Percentiles rank a stretch among this genome's conserved stretches.
phyloP scores from a whole-genome alignment of 2,113 vertebrate species.

The Clarias macrocephalus region DNA sequence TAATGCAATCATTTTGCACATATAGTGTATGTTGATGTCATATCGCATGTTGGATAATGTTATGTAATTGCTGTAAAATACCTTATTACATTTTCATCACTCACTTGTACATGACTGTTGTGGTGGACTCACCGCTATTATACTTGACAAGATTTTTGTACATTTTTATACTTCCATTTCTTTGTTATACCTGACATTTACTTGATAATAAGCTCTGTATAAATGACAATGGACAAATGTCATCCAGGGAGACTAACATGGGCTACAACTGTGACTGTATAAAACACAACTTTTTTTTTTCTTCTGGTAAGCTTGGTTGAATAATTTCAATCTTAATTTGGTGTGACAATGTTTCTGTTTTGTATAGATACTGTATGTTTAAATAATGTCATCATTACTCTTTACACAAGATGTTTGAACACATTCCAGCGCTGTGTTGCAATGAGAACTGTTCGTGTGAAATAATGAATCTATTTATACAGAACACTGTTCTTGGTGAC shows the following conservation, averaged over 20 bases:
- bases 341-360: not conserved
- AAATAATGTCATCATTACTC: not conserved
- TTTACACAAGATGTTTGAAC: not conserved
- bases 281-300: not conserved
- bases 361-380: not conserved
- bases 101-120: not conserved
- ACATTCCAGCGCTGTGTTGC: not conserved
- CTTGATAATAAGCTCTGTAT: constrained; percentile 47
- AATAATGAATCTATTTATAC: not conserved
- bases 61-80: not conserved
- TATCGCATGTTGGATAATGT: not conserved
- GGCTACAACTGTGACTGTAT: constrained; percentile 10
- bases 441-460: not conserved
- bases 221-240: not conserved
- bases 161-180: not conserved
- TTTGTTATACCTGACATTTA: constrained; percentile 48
- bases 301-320: not conserved
- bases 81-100: not conserved
- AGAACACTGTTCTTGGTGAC: not conserved
- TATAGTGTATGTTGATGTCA: not conserved
- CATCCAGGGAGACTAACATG: constrained; percentile 17
- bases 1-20: not conserved
- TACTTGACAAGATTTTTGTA: not conserved
- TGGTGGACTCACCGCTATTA: not conserved
- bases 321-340: not conserved